Evolutionary conservation across 2,113 vertebrate genomes (phyloP).

Genomic region (Apodemus sylvaticus): DNA sequence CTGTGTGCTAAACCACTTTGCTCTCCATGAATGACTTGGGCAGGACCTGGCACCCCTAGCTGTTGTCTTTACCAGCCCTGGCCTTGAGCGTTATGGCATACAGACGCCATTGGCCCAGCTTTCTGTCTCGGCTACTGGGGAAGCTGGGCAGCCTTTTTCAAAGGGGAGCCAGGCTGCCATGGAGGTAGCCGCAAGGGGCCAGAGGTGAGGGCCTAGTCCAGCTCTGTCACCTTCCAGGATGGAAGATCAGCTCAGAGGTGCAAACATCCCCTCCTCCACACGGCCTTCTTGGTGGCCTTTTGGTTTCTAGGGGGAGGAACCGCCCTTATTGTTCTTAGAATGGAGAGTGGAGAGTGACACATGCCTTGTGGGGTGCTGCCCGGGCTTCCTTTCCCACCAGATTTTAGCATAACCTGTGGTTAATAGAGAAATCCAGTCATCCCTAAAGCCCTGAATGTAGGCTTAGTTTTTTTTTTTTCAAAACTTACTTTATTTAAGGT

Average conservation of each 20-base stretch:
- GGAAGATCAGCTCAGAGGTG: neutral
- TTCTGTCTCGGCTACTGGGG: neutral
- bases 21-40: neutral
- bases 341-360: neutral
- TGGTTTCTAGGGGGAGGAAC: neutral
- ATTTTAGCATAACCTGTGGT: neutral
- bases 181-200: neutral
- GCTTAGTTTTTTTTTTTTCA: too few species aligned
- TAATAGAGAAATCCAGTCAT: neutral
- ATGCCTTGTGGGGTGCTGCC: neutral
- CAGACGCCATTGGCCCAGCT: neutral
- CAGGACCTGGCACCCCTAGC: neutral
- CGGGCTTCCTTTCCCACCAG: neutral
- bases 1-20: neutral
- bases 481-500: too few species aligned
- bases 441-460: neutral
- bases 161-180: neutral
- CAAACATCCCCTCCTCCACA: neutral
- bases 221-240: neutral
- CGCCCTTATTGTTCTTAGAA: neutral
- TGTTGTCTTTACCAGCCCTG: neutral
- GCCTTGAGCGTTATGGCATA: neutral
- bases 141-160: neutral
- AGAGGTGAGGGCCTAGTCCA: neutral
- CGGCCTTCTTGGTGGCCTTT: neutral